These are phyloP conservation scores for Actinernus sp. DNA, from an alignment of 92 coral and sea anemone species.

Conservation along the genomic window DNA sequence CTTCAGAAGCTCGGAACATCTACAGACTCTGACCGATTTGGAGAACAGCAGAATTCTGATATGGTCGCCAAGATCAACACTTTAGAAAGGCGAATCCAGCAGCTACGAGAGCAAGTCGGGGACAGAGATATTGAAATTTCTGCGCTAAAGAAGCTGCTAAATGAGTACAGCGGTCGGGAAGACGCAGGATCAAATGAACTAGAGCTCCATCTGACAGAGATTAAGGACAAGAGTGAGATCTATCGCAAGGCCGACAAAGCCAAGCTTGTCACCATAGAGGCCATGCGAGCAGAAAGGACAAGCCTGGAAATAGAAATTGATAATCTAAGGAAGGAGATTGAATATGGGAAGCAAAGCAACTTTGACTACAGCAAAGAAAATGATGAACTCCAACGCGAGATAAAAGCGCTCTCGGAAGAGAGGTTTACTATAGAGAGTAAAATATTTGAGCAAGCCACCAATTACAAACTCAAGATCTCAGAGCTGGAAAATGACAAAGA, in stretches of 20 bases:
- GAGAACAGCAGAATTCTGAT: conserved; percentile 37
- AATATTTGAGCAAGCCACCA: conserved; percentile 20
- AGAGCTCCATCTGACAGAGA: conserved; percentile 52
- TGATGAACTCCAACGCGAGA: conserved; percentile 38
- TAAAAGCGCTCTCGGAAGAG: conserved; percentile 38
- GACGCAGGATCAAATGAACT: conserved; percentile 56
- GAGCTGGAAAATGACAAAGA: conserved; percentile 40
- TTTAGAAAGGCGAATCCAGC: conserved; percentile 37
- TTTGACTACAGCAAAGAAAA: conserved; percentile 27
- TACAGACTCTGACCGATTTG: conserved; percentile 40
- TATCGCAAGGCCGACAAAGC: conserved; percentile 57
- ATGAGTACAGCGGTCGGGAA: conserved; percentile 18
- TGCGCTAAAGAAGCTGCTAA: conserved; percentile 41
- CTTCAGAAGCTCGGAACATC: conserved; percentile 48
- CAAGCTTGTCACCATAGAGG: conserved; percentile 45
- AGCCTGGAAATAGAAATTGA: conserved; percentile 58
- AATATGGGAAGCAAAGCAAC: conserved; percentile 8
- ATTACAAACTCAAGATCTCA: conserved; percentile 33
- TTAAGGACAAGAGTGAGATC: conserved; percentile 63
- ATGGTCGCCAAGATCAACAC: conserved; percentile 40
- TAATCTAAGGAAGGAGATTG: conserved; percentile 52
- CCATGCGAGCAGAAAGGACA: conserved; percentile 56
- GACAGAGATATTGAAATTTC: conserved; percentile 56
- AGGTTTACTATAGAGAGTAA: conserved; percentile 59
- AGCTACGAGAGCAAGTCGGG: conserved; percentile 30